Evolutionary conservation across 2,888 invertebrate species (phyloP).

Genomic region (Synanthedon vespiformis): DNA sequence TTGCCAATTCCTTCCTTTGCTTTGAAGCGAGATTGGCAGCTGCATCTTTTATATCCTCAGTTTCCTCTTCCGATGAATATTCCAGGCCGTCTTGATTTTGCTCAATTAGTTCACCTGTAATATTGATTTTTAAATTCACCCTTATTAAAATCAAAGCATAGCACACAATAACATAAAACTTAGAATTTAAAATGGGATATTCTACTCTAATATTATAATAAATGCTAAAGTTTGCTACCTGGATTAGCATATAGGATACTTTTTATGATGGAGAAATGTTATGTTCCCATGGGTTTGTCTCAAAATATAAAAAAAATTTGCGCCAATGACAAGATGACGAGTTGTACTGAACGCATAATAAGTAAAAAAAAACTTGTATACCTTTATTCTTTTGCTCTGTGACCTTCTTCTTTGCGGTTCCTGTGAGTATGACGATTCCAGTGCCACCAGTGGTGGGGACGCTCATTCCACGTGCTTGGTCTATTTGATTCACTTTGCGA

Average conservation of each 20-base stretch:
- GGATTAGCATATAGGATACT: too few relatives aligned
- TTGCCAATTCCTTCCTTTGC: conserved; percentile 91
- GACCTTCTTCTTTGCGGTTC: conserved; percentile 84
- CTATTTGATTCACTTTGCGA: conserved; percentile 81
- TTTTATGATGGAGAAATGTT: too few relatives aligned
- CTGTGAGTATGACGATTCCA: conserved; percentile 84
- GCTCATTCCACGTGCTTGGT: conserved; percentile 66
- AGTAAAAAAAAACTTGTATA: conserved; percentile 10
- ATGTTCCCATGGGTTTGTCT: too few relatives aligned
- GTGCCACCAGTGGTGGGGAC: conserved; percentile 55
- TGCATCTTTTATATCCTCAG: conserved; percentile 92
- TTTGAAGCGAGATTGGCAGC: conserved; percentile 91
- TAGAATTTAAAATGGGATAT: too few relatives aligned
- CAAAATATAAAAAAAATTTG: too few relatives aligned
- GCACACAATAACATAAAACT: too few relatives aligned
- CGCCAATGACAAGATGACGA: too few relatives aligned
- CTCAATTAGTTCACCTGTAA: conserved; percentile 93
- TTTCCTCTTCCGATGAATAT: conserved; percentile 97
- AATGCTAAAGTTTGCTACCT: too few relatives aligned
- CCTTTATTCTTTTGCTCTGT: conserved; percentile 79
- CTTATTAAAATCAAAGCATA: too few relatives aligned
- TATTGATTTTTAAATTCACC: too few relatives aligned
- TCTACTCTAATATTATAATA: too few relatives aligned
- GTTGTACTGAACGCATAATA: too few relatives aligned
- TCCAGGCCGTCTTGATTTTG: conserved; percentile 98